Percentiles rank a stretch among this genome's conserved stretches.
Evolutionary conservation across 1,140 invertebrate genomes (phyloP).

Genomic region (Rhynchophorus ferrugineus): DNA sequence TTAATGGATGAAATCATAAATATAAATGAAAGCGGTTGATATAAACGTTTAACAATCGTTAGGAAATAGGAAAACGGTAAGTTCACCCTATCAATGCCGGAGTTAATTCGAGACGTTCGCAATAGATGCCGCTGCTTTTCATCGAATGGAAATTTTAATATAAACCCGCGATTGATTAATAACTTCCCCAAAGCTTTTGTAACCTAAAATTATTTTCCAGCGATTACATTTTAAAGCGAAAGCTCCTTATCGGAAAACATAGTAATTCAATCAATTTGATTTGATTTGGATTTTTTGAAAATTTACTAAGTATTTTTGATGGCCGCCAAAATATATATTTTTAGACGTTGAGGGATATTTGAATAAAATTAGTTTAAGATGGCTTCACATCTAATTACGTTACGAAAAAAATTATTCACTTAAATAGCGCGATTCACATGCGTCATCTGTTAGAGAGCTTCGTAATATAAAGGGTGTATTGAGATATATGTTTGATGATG

Average conservation of each 20-base stretch:
- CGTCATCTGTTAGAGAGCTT: background rate
- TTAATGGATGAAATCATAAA: no score
- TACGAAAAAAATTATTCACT: no score
- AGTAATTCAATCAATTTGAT: conserved; percentile 1
- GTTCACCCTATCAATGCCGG: no score
- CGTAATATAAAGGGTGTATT: background rate
- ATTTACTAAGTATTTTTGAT: background rate
- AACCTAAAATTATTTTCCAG: conserved; percentile 8
- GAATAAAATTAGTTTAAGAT: no score
- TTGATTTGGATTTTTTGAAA: background rate
- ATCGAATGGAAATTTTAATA: background rate
- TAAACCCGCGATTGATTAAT: background rate
- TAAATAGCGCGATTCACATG: background rate
- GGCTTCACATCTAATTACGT: no score
- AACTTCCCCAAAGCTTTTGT: background rate
- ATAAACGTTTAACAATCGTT: no score
- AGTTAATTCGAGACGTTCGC: no score
- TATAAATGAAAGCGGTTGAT: no score
- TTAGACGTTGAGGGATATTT: no score
- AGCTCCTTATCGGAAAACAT: conserved; percentile 1
- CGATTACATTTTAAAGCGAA: conserved; percentile 10
- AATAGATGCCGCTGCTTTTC: background rate
- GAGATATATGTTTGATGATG: background rate
- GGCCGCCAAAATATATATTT: background rate
- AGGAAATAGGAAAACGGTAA: no score